Percentiles rank a stretch among this genome's conserved stretches.
These are phyloP conservation scores for Epirrhoe alternata DNA, from an alignment of 2,888 invertebrate species.

Conservation along the genomic window DNA sequence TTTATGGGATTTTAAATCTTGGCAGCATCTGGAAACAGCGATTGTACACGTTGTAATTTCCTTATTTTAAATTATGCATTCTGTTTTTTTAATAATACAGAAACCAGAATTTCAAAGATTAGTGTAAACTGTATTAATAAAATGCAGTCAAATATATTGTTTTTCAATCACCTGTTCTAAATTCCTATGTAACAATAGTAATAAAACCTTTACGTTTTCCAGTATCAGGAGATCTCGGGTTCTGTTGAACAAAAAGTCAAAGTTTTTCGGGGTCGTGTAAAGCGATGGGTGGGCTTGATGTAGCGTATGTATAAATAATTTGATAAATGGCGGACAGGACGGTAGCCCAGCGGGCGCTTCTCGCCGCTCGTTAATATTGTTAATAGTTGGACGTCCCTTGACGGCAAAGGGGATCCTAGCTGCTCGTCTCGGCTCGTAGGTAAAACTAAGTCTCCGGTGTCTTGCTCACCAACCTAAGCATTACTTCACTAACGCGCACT, in stretches of 20 bases:
- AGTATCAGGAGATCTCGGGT: conserved; percentile 34
- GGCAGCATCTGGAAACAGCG: conserved; percentile 12
- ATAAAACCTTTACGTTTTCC: conserved; percentile 1
- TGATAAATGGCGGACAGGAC: conserved; percentile 70
- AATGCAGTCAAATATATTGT: too few relatives aligned
- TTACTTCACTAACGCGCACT: conserved; percentile 29
- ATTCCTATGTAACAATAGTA: neutral
- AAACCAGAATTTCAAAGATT: too few relatives aligned
- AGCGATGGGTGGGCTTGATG: conserved; percentile 60
- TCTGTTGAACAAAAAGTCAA: conserved; percentile 41
- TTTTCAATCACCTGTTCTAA: too few relatives aligned
- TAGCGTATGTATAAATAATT: conserved; percentile 69
- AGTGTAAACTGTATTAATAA: too few relatives aligned
- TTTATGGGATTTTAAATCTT: conserved; percentile 17
- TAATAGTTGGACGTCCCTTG: conserved; percentile 57
- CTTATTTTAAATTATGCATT: neutral
- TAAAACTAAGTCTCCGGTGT: conserved; percentile 23
- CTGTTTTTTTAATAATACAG: too few relatives aligned
- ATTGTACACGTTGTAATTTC: conserved; percentile 14
- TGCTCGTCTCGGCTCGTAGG: conserved; percentile 30
- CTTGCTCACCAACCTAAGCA: conserved; percentile 3
- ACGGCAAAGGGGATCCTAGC: conserved; percentile 44
- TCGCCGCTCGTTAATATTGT: conserved; percentile 62
- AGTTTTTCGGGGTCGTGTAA: conserved; percentile 53
- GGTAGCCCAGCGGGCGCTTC: conserved; percentile 70